A percentile compares a stretch with the other conserved stretches of the same genome.
Conservation (phyloP, 2,113 vertebrate genomes). For the Bubo bubo region DNA sequence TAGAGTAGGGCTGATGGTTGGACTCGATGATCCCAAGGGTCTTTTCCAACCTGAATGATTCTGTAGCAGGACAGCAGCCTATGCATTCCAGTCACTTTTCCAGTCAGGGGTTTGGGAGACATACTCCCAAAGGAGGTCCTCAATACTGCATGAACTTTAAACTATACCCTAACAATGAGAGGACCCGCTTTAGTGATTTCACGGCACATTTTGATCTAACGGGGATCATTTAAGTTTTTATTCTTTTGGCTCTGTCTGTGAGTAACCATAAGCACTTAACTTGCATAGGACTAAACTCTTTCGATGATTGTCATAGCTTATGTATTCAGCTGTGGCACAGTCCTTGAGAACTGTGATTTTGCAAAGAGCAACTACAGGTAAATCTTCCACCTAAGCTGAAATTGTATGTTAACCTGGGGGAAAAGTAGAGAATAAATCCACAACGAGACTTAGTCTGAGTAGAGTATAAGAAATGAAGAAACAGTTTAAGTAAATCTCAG, state of each 20-base stretch:
- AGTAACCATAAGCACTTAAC: background rate
- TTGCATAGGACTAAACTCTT: background rate
- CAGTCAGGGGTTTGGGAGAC: background rate
- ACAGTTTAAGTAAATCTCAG: background rate
- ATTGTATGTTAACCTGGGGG: background rate
- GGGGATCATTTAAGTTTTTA: background rate
- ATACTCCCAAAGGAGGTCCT: background rate
- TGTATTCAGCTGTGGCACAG: background rate
- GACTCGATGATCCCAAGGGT: too few species aligned
- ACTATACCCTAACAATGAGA: background rate
- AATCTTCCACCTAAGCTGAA: background rate
- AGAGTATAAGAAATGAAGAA: background rate
- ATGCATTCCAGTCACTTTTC: background rate
- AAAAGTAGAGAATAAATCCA: background rate
- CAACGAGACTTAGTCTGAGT: background rate
- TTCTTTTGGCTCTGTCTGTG: background rate
- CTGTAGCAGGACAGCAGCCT: background rate
- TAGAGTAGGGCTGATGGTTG: too few species aligned
- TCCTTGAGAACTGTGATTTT: background rate
- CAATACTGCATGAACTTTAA: background rate
- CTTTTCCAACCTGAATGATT: too few species aligned
- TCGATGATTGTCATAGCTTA: background rate
- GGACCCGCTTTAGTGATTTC: background rate
- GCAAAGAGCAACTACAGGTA: background rate
- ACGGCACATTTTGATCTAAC: background rate